These are phyloP conservation scores for Dryobates pubescens DNA, from an alignment of 2,797 vertebrate species.

Conservation along the genomic window DNA sequence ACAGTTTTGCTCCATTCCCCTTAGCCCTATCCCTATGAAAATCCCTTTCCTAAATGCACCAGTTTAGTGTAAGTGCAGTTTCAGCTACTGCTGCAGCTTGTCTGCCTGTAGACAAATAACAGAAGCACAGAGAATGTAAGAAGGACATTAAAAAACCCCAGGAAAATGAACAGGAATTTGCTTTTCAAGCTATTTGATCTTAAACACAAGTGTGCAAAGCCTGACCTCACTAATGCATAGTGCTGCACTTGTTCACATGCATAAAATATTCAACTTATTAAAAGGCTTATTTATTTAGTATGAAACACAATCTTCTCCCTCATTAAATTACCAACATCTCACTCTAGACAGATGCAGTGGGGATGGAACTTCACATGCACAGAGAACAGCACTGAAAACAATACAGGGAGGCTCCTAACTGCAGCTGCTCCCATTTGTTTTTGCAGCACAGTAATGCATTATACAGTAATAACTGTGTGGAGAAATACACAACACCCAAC, in stretches of 20 bases:
- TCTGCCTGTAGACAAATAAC: neutral
- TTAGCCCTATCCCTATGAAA: neutral
- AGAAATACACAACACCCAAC: neutral
- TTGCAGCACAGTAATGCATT: conserved; percentile 13
- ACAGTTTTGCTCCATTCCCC: too few relatives aligned
- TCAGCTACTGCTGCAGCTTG: neutral
- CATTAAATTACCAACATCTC: conserved; percentile 39
- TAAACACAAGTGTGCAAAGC: neutral
- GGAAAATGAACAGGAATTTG: neutral
- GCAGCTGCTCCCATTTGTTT: conserved; percentile 17
- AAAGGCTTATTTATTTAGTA: conserved; percentile 41
- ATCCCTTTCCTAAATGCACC: neutral
- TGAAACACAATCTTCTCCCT: conserved; percentile 21
- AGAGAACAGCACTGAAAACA: conserved; percentile 5
- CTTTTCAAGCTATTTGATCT: neutral
- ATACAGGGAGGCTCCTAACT: conserved; percentile 22
- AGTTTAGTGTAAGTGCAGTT: neutral
- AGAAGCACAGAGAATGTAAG: neutral
- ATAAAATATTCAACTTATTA: conserved; percentile 30
- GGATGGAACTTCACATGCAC: conserved; percentile 10
- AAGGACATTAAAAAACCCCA: neutral
- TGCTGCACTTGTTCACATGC: neutral
- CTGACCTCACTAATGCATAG: neutral
- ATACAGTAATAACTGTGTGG: neutral
- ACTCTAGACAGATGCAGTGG: conserved; percentile 43